Evolutionary conservation across 2,797 vertebrate genomes (phyloP), one percentile per base, ranked within the genome.

Genomic region (Leuciscus waleckii): DNA sequence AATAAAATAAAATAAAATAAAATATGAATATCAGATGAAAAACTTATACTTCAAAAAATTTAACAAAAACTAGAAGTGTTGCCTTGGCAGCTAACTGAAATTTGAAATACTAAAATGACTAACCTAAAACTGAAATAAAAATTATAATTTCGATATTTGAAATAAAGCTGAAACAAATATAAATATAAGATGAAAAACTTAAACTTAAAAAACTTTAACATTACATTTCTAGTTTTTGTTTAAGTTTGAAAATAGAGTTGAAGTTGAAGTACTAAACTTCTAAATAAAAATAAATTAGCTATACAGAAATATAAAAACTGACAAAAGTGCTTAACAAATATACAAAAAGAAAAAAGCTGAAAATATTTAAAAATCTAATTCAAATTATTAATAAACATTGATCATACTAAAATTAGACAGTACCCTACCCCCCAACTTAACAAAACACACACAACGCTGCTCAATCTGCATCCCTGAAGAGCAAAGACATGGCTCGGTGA

Each of bases 401-500:
- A 35, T 35, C 35, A 35, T 17, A 19, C 63, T 35, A 67, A 56
- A 76, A 56, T 37, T 56, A 37, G 74, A 39, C 21, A 16, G 21
- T 56, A 6, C 11, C 9, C 23, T 2, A 3, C 9, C 32, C 61
- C 8, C 7, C 41, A 75, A 49, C 79, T 77, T 79, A 37, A 65
- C 56, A 17, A 65, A 32, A 54, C 79, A 86, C 88, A 87, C 79
- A 86, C 81, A 68, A 54, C 16, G 3, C 23, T 1, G 7, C 70
- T 83, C 32, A 46, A 51, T 81, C 49, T 69, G 65, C 79, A 85
- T 86, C 86, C 85, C 91, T 85, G 82, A 85, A 91, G 92, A 91
- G 92, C 85, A 88, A 86, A 63, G 85, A 91, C 91, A 91, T 87
- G 77, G 87, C 87, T 88, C 39, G 67, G 75, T 90, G 92, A 94